These are phyloP conservation scores for Ecliptopera silaceata DNA, from an alignment of 2,888 invertebrate genomes.

Conservation along the genomic window DNA sequence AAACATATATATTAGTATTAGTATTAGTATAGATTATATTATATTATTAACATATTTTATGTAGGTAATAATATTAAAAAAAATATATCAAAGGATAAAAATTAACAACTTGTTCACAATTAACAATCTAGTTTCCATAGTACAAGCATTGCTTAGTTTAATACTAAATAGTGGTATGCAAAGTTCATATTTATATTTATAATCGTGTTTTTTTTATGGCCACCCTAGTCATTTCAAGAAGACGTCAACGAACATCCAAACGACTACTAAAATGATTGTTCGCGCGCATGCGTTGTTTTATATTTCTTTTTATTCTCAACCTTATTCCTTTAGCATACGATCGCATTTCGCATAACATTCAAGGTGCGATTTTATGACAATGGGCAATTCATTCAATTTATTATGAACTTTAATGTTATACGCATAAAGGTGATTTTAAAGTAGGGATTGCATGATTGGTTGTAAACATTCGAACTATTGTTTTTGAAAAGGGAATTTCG, in stretches of 20 bases:
- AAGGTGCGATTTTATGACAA: not conserved
- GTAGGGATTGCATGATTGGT: not conserved
- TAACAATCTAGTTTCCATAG: too few relatives aligned
- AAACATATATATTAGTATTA: too few relatives aligned
- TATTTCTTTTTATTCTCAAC: not conserved
- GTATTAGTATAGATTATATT: too few relatives aligned
- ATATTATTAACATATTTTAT: too few relatives aligned
- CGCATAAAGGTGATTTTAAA: not conserved
- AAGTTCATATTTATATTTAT: too few relatives aligned
- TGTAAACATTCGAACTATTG: conserved; percentile 32
- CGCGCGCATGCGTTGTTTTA: conserved; percentile 42
- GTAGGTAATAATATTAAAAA: too few relatives aligned
- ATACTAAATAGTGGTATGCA: too few relatives aligned
- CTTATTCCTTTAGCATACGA: not conserved
- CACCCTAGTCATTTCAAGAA: conserved; percentile 39
- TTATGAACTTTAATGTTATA: not conserved
- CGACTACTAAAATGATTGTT: conserved; percentile 48
- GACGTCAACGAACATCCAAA: conserved; percentile 45
- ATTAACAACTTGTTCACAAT: too few relatives aligned
- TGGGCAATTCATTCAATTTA: not conserved
- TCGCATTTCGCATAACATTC: not conserved
- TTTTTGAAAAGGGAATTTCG: conserved; percentile 40
- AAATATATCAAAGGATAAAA: too few relatives aligned
- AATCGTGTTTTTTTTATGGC: too few relatives aligned
- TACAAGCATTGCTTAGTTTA: too few relatives aligned